These are phyloP conservation scores for Homalodisca vitripennis DNA, from an alignment of 1,140 invertebrate genomes.

Conservation along the genomic window DNA sequence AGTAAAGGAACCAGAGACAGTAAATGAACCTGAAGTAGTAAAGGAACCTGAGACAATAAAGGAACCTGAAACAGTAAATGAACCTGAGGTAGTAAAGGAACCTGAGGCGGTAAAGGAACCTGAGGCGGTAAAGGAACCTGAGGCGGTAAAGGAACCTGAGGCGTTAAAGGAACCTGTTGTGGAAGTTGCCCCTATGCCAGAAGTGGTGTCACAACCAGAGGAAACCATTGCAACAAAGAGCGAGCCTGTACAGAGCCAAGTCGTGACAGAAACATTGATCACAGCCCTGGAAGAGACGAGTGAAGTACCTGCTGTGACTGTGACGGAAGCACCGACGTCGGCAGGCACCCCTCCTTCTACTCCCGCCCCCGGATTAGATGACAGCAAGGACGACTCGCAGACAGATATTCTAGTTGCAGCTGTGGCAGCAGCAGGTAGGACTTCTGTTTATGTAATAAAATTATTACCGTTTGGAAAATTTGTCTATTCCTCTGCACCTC, in stretches of 20 bases:
- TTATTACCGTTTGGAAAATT: not conserved
- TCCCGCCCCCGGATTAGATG: constrained; percentile 32
- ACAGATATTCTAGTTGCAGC: constrained; percentile 32
- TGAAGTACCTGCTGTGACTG: constrained; percentile 6
- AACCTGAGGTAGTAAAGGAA: not conserved
- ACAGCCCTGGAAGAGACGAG: not conserved
- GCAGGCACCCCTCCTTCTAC: constrained; percentile 32
- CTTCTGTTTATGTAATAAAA: not conserved
- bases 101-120: not conserved
- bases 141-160: not conserved
- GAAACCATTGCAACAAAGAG: not conserved
- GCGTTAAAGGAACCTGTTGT: not conserved
- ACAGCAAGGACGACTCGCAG: constrained; percentile 19
- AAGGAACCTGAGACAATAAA: not conserved
- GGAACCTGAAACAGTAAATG: not conserved
- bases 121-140: not conserved
- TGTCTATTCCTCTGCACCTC: not conserved
- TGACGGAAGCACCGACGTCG: constrained; percentile 14
- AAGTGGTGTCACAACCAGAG: too few species aligned
- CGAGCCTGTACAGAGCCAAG: constrained; percentile 9
- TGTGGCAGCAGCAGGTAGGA: constrained; percentile 33
- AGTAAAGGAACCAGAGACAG: not conserved
- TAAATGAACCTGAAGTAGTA: not conserved
- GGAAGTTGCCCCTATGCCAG: not conserved
- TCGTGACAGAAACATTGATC: constrained; percentile 4